These are phyloP conservation scores for Poeciliopsis retropinna DNA, from an alignment of 2,113 vertebrate genomes.

Conservation along the genomic window DNA sequence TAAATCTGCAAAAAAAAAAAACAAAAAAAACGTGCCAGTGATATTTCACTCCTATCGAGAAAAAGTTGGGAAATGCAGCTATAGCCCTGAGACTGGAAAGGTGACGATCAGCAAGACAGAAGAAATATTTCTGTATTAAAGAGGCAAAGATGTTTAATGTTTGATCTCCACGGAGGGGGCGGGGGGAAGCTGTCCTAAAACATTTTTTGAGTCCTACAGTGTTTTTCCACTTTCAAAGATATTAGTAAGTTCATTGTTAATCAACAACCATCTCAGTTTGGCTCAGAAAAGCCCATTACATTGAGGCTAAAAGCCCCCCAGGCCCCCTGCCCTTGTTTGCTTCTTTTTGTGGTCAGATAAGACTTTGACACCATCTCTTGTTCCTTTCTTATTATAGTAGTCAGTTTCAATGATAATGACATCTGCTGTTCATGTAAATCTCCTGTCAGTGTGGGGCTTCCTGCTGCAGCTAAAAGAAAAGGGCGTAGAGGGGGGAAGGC, in stretches of 20 bases:
- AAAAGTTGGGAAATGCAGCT: conserved; percentile 33
- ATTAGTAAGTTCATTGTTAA: not conserved
- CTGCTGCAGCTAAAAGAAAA: conserved; percentile 38
- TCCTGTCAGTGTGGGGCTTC: conserved; percentile 27
- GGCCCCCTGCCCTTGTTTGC: not conserved
- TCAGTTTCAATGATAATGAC: conserved; percentile 25
- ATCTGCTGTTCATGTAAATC: conserved; percentile 56
- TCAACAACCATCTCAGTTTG: not conserved
- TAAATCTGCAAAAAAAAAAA: not conserved
- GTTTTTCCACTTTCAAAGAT: too few relatives aligned
- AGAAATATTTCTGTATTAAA: not conserved
- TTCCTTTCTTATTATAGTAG: conserved; percentile 55
- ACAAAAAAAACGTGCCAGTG: not conserved
- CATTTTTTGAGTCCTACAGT: not conserved
- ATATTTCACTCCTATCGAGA: not conserved
- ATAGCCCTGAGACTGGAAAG: conserved; percentile 13
- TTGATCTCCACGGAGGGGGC: not conserved
- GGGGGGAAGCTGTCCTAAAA: not conserved
- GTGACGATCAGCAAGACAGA: not conserved
- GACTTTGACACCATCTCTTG: conserved; percentile 22
- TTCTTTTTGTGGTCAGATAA: conserved; percentile 8
- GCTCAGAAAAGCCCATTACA: not conserved
- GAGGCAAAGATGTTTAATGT: not conserved
- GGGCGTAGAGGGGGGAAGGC: not conserved
- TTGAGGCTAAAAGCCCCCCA: not conserved